Conservation (phyloP, 2,888 invertebrate genomes). For the Craniophora ligustri region DNA sequence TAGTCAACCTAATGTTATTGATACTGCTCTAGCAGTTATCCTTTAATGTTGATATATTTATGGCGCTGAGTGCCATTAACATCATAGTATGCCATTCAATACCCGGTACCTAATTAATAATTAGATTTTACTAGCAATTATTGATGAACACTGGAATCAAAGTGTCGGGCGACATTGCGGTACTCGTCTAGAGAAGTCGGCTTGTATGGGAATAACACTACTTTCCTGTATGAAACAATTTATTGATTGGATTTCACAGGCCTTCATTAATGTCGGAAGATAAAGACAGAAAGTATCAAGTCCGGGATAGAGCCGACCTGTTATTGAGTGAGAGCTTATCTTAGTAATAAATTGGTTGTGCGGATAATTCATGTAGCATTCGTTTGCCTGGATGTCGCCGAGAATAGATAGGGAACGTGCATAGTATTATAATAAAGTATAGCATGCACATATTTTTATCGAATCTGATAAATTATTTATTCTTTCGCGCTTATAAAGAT, state of each 20-base stretch:
- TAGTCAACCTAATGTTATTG: conserved; percentile 35
- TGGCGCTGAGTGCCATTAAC: conserved; percentile 38
- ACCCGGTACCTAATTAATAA: conserved; percentile 40
- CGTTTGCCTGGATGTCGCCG: conserved; percentile 48
- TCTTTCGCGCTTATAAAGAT: conserved; percentile 42
- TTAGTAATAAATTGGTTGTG: conserved; percentile 58
- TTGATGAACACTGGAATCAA: conserved; percentile 24
- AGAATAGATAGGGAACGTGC: conserved; percentile 45
- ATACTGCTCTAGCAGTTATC: conserved; percentile 21
- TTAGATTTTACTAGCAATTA: conserved; percentile 39
- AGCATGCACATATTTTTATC: conserved; percentile 47
- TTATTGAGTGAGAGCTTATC: conserved; percentile 48
- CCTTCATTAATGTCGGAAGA: conserved; percentile 33
- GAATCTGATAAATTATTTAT: conserved; percentile 33
- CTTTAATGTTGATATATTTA: conserved; percentile 44
- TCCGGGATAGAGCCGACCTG: conserved; percentile 15
- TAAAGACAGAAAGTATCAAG: conserved; percentile 4
- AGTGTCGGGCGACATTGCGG: conserved; percentile 48
- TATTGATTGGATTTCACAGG: conserved; percentile 51
- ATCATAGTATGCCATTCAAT: conserved; percentile 46
- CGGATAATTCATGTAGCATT: conserved; percentile 41
- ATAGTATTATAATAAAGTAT: conserved; percentile 34
- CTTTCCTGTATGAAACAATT: conserved; percentile 45
- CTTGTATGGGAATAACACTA: conserved; percentile 9
- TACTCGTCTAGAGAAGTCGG: conserved; percentile 12